These are phyloP conservation scores for Tenthredo amoena DNA, from an alignment of 2,888 invertebrate species.

Conservation along the genomic window DNA sequence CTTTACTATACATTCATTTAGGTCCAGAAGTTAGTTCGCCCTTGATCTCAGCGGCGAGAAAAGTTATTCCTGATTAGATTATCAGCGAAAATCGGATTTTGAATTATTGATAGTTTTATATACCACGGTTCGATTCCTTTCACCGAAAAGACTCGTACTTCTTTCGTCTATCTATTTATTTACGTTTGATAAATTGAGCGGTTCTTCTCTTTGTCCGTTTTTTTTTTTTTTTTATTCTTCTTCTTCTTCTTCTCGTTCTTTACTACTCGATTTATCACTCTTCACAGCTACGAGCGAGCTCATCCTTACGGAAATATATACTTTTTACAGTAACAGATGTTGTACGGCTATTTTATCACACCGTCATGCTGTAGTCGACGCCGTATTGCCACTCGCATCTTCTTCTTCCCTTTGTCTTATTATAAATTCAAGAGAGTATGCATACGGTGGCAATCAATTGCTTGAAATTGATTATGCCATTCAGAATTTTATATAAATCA, in stretches of 20 bases:
- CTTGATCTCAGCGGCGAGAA: neutral
- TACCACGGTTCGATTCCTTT: neutral
- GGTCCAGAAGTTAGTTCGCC: neutral
- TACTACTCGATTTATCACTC: neutral
- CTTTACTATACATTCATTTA: neutral
- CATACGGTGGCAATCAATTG: neutral
- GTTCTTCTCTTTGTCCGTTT: neutral
- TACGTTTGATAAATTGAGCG: neutral
- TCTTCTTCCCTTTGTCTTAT: neutral
- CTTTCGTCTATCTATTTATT: neutral
- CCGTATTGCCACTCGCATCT: neutral
- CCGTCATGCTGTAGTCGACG: neutral
- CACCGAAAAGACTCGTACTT: neutral
- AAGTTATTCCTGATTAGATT: neutral
- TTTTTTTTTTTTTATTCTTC: neutral
- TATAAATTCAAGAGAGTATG: neutral
- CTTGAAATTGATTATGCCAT: neutral
- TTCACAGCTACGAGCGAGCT: neutral
- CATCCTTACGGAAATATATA: neutral
- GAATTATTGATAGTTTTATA: neutral
- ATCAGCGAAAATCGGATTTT: neutral
- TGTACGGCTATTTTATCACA: neutral
- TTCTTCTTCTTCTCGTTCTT: neutral
- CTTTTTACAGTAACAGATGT: neutral
- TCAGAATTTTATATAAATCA: neutral